phyloP scores from a whole-genome alignment of 2,113 vertebrate species.

The Manacus vitellinus region DNA sequence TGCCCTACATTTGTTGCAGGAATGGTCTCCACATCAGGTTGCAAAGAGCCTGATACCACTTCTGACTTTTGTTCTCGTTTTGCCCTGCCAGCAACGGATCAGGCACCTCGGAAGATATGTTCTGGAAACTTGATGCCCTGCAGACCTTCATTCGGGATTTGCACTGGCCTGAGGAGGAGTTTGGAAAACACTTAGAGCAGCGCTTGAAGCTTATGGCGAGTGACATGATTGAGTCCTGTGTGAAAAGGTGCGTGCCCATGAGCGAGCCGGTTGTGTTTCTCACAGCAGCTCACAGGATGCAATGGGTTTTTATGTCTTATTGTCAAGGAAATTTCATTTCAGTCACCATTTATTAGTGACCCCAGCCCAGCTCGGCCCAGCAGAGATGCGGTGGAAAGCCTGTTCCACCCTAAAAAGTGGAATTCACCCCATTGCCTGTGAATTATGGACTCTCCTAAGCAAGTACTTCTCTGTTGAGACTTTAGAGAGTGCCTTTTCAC shows the following conservation, averaged over 20 bases:
- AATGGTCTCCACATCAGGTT: conserved; percentile 74
- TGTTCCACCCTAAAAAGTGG: background rate
- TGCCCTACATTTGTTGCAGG: conserved; percentile 68
- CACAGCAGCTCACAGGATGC: background rate
- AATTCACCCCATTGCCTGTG: background rate
- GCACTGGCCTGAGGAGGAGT: conserved; percentile 99
- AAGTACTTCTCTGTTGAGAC: background rate
- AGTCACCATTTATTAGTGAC: background rate
- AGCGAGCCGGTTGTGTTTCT: background rate
- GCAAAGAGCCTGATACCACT: background rate
- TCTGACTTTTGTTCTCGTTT: conserved; percentile 69
- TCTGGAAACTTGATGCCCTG: conserved; percentile 98
- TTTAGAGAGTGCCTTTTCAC: background rate
- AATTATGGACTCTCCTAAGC: background rate
- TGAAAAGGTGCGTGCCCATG: conserved; percentile 83
- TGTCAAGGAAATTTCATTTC: background rate
- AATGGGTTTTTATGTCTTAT: background rate
- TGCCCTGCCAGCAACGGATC: conserved; percentile 91
- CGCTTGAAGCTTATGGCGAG: conserved; percentile 98
- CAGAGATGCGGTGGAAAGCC: background rate
- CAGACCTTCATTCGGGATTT: conserved; percentile 98
- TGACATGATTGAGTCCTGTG: conserved; percentile 98
- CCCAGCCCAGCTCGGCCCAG: background rate
- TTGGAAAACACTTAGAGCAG: conserved; percentile 95
- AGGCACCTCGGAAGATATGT: conserved; percentile 96